Evolutionary conservation across 2,113 vertebrate species (phyloP).

Genomic region (Chaenocephalus aceratus): DNA sequence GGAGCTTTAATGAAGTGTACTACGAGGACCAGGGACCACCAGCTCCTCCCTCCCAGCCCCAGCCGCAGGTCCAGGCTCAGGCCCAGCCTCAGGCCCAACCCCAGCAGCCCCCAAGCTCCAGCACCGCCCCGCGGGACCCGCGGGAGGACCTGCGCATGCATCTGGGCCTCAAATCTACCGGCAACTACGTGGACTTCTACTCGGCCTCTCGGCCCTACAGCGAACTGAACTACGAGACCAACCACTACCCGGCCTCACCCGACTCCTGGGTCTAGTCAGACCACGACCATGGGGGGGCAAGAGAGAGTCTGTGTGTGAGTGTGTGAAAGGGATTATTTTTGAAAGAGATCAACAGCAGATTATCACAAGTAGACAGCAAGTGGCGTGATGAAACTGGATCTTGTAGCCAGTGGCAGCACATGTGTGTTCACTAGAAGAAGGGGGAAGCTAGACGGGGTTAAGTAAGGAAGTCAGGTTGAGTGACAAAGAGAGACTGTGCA

Average conservation of each 20-base stretch:
- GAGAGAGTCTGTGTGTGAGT: slow-evolving; percentile 56
- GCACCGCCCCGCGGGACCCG: slow-evolving; percentile 76
- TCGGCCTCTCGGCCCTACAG: slow-evolving; percentile 98
- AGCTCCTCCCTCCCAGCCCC: slow-evolving; percentile 57
- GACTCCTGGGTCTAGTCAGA: slow-evolving; percentile 97
- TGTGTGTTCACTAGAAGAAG: slow-evolving; percentile 46
- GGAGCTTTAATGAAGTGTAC: slow-evolving; percentile 76
- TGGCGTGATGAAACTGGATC: slow-evolving; percentile 42
- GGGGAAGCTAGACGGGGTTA: slow-evolving; percentile 28
- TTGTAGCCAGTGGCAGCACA: slow-evolving; percentile 39
- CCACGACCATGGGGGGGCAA: slow-evolving; percentile 47
- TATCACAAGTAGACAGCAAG: slow-evolving; percentile 45
- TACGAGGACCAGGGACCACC: slow-evolving; percentile 75
- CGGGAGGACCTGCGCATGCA: slow-evolving; percentile 97
- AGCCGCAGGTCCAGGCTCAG: slow-evolving; percentile 59
- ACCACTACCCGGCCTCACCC: slow-evolving; percentile 99
- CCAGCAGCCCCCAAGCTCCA: slow-evolving; percentile 87
- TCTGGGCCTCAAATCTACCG: slow-evolving; percentile 99
- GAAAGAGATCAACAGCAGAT: slow-evolving; percentile 62
- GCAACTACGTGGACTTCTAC: slow-evolving; percentile 99
- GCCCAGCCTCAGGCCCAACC: slow-evolving; percentile 69
- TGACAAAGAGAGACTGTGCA: slow-evolving; percentile 72
- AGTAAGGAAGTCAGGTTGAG: slow-evolving; percentile 51
- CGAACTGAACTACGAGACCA: slow-evolving; percentile 99
- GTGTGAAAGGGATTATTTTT: slow-evolving; percentile 75